Percentiles rank a stretch among this genome's conserved stretches.
Evolutionary conservation across 2,113 vertebrate species (phyloP).

Genomic region (Eulacestoma nigropectus): DNA sequence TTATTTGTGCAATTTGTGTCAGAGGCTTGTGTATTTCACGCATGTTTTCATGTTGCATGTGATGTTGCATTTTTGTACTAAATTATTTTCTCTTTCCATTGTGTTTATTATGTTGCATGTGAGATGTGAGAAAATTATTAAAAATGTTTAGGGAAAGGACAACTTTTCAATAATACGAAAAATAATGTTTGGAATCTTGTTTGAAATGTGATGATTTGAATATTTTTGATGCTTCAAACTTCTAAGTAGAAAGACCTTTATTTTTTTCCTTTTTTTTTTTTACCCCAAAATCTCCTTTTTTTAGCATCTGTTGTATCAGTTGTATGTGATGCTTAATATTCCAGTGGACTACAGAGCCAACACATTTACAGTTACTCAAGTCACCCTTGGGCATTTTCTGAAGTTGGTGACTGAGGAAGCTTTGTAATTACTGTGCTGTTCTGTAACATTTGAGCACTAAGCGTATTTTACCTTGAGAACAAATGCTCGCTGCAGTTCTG

Average conservation of each 20-base stretch:
- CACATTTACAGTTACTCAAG: constrained; percentile 14
- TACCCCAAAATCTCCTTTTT: not conserved
- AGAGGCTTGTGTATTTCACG: not conserved
- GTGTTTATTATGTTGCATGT: not conserved
- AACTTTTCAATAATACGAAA: constrained; percentile 21
- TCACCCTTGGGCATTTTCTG: constrained; percentile 29
- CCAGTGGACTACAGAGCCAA: not conserved
- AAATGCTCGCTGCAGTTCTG: not conserved
- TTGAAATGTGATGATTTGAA: not conserved
- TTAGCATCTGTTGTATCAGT: not conserved
- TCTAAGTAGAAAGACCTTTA: not conserved
- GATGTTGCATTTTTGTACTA: not conserved
- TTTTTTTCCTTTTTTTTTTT: not conserved
- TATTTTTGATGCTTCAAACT: not conserved
- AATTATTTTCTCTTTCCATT: not conserved
- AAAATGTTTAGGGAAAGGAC: not conserved
- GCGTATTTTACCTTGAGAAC: not conserved
- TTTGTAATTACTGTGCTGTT: not conserved
- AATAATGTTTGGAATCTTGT: not conserved
- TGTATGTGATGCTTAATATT: constrained; percentile 28
- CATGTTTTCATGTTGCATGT: not conserved
- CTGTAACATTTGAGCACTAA: not conserved
- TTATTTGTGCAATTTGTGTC: not conserved
- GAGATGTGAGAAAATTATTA: not conserved
- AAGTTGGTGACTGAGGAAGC: not conserved